Base-by-base conservation (phyloP, 2,888 invertebrate species). In the Mamestra brassicae region DNA sequence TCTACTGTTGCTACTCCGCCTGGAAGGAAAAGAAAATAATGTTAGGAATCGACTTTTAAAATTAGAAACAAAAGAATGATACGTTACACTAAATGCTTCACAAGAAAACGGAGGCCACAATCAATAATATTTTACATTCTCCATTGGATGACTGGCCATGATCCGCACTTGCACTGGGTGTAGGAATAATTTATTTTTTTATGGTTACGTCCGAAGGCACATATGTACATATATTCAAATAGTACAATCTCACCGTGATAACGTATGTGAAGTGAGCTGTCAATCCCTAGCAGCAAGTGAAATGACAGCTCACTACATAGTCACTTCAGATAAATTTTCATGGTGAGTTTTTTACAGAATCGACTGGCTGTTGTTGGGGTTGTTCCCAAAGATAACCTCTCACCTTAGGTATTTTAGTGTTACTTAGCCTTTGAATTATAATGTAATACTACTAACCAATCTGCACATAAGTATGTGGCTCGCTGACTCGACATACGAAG, bases 401-500 rank as follows among this genome's bases (percentile, higher is more conserved):
- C 6, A 17, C 17, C 15, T 52, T 52, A 52, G 6, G 17, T 36
- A 7, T 36, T 15, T 58, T 47, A 13, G 36, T 13, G 7, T 58
- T 15, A 5, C 3, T 15, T 36, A 17, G 4, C 17, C 36, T 58
- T 7, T 15, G 5, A 3, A 2, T 34, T 15, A 36, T 15, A 58
- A 1, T 15, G 15, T 15, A 7, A 36, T 10, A 38, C 0, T 17
- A n/a, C 38, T 60, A 17, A 60, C 97, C 97, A 55, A 98, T 97
- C 90, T 98, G 98, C 67, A 98, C 97, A 90, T 97, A 97, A 79
- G 98, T 98, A 11, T 98, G 97, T 0, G 97, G 97, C 90, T 98
- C 98, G 86, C 96, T 97, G 76, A 97, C 97, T 69, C 97, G 97
- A 71, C 99, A 99, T 85, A 98, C 98, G 95, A 99, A 99, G 13